A percentile compares a stretch with the other conserved stretches of the same genome.
Conservation (phyloP, 2,797 vertebrate species). For the Clamator glandarius region DNA sequence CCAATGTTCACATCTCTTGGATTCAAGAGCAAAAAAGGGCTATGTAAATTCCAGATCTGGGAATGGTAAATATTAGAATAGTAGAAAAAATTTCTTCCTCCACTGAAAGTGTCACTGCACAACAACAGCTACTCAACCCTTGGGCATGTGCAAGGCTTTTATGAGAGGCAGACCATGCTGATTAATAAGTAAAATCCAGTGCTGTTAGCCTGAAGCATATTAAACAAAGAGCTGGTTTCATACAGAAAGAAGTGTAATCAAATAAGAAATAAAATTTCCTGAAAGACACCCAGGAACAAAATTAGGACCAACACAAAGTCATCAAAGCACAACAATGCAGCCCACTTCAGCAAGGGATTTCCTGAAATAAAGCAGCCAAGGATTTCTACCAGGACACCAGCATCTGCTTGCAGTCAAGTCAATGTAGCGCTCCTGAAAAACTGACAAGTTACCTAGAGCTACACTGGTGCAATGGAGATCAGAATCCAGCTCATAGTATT, state of each 20-base stretch:
- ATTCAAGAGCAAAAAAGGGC: background rate
- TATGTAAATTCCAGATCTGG: background rate
- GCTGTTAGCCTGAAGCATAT: background rate
- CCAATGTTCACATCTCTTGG: background rate
- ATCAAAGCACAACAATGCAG: background rate
- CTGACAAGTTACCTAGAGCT: background rate
- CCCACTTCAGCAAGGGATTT: background rate
- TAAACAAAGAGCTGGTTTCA: background rate
- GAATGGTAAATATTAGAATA: background rate
- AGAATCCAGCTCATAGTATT: background rate
- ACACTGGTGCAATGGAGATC: background rate
- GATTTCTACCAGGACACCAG: background rate
- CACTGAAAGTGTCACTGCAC: background rate
- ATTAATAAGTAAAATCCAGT: background rate
- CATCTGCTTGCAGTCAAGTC: background rate
- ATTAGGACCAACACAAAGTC: background rate
- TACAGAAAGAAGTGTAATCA: background rate
- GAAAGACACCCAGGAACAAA: background rate
- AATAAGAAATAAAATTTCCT: background rate
- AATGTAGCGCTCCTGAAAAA: background rate
- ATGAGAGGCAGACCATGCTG: background rate
- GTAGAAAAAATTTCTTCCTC: background rate
- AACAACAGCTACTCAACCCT: background rate
- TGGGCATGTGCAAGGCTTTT: background rate
- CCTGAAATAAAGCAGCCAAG: background rate